Conservation (phyloP, 2,888 invertebrate genomes). For the Heliconius erato region DNA sequence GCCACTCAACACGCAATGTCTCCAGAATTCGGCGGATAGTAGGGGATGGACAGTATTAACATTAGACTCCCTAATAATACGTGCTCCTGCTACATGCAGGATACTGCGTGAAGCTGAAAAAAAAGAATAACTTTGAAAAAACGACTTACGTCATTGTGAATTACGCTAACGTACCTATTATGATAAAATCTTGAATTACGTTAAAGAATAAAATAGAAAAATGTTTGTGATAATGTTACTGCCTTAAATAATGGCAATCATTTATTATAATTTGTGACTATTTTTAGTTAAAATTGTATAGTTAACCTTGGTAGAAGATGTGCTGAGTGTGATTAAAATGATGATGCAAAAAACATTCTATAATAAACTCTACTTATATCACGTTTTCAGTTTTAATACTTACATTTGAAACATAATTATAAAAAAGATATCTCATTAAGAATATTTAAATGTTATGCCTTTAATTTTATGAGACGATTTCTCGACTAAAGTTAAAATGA, state of each 20-base stretch:
- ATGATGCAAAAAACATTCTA: neutral
- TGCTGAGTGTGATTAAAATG: neutral
- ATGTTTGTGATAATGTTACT: neutral
- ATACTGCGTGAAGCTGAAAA: no score
- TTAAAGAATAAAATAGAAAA: conserved; percentile 1
- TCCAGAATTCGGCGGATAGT: no score
- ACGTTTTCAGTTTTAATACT: neutral
- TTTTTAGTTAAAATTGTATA: conserved; percentile 8
- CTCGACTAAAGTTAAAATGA: neutral
- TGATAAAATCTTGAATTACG: neutral
- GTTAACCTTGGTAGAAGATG: conserved; percentile 3
- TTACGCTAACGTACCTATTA: neutral
- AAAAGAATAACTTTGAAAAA: neutral
- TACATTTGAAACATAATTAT: conserved; percentile 3
- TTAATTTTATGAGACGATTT: neutral
- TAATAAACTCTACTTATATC: neutral
- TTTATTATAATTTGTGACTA: conserved; percentile 4
- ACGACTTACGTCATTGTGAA: neutral
- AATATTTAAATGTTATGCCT: neutral
- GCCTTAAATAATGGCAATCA: conserved; percentile 5
- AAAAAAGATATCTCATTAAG: neutral
- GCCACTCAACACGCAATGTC: no score
- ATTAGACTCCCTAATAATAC: no score
- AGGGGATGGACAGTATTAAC: no score
- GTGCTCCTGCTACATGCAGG: no score